phyloP scores from a whole-genome alignment of 2,113 vertebrate genomes.

The Psammodynastes pulverulentus region DNA sequence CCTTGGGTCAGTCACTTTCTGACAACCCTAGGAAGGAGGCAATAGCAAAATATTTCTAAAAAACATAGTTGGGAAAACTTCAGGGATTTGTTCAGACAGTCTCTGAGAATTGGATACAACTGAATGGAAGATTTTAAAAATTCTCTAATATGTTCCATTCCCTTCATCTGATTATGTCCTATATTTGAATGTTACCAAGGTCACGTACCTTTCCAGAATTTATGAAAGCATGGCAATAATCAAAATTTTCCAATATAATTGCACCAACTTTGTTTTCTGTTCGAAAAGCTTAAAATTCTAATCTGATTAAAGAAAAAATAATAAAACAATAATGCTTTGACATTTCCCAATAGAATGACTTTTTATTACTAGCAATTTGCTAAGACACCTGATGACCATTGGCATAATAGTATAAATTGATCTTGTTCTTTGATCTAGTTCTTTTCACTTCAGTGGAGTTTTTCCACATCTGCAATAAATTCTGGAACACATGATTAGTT shows the following conservation, averaged over 20 bases:
- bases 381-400: neutral
- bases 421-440: neutral
- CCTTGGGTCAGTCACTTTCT: too few relatives aligned
- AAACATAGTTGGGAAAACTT: too few relatives aligned
- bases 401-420: neutral
- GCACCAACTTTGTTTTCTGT: conserved; percentile 5
- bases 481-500: neutral
- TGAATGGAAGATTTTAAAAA: too few relatives aligned
- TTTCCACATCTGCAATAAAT: neutral
- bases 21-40: too few relatives aligned
- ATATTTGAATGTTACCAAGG: neutral
- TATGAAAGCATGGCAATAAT: neutral
- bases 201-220: neutral
- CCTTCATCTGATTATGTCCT: neutral
- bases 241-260: neutral
- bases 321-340: conserved; percentile 28
- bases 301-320: conserved; percentile 4
- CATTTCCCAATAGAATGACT: conserved; percentile 6
- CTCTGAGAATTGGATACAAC: too few relatives aligned
- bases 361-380: conserved; percentile 9
- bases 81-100: too few relatives aligned
- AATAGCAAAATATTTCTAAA: too few relatives aligned
- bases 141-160: neutral
- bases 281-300: conserved; percentile 15
- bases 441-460: neutral